Conservation (phyloP, 2,113 vertebrate species). For the Colaptes auratus region DNA sequence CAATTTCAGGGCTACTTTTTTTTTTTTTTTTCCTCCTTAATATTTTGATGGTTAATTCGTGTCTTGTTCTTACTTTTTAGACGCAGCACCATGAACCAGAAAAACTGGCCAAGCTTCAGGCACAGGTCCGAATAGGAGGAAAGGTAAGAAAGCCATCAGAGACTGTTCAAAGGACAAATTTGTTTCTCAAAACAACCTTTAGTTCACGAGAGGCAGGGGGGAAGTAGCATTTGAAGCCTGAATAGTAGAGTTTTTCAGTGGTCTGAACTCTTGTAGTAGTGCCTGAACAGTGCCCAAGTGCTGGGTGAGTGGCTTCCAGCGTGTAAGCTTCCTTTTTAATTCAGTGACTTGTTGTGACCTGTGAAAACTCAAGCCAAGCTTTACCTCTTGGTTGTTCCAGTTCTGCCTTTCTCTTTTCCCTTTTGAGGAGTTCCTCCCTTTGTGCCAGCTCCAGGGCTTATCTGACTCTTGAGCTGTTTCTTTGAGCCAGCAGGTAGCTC, state of each 20-base stretch:
- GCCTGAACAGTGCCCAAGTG: background rate
- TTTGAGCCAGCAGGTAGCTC: background rate
- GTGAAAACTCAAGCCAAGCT: background rate
- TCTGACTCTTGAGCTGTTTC: background rate
- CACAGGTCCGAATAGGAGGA: conserved; percentile 99
- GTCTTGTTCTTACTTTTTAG: background rate
- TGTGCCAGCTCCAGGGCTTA: background rate
- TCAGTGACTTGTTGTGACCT: conserved; percentile 17
- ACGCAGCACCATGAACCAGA: conserved; percentile 92
- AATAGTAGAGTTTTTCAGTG: background rate
- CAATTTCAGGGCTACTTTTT: background rate
- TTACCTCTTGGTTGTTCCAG: background rate
- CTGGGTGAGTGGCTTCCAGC: background rate
- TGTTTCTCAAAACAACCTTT: background rate
- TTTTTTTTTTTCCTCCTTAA: background rate
- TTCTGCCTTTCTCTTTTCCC: background rate
- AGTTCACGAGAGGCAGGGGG: background rate
- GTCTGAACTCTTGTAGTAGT: background rate
- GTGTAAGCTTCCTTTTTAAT: background rate
- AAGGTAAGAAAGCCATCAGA: conserved; percentile 82
- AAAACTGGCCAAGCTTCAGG: conserved; percentile 97
- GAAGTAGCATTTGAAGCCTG: background rate
- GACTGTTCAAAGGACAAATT: background rate
- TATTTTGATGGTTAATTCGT: background rate
- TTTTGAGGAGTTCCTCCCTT: background rate